Base-by-base conservation (phyloP, 1,140 invertebrate genomes). In the Glossosoma conforme region DNA sequence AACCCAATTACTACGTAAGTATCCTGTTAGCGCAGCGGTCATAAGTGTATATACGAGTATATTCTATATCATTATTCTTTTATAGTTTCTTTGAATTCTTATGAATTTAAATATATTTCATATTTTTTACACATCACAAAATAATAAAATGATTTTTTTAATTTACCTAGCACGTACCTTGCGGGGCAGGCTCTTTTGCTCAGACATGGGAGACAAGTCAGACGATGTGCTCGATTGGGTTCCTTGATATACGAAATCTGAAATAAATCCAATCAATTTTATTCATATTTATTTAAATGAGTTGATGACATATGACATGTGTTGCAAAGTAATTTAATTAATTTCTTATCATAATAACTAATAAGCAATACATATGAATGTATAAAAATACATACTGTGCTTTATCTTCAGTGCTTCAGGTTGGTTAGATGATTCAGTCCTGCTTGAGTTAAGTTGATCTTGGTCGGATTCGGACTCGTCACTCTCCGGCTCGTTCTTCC, bases 381-480 rank as follows among this genome's bases (percentile, higher is more conserved):
- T 30, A n/a, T 30, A 2, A 15, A 15, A 44, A 11, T 33, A 64
- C 78, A 70, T 72, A 84, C 82, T 84, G 65, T 84, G 81, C 69
- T 84, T 85, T 52, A 82, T 76, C 72, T 84, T 85, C 3, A 33
- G 3, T 60, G 78, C 76, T 63, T 87, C 84, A 56, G 85, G 72
- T 62, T 86, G 84, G 69, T 85, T 86, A 62, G 84, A 86, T 58
- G 83, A 85, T 65, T 86, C 84, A 32, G 83, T 85, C 62, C 84
- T 75, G 65, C 83, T 85, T 52, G 83, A 84, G 40, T 83, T 86
- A 56, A 85, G 63, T 60, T 84, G 83, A 60, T 87, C 85, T 49
- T 77, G 80, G 68, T 87, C 85, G 58, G 84, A 87, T 63, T 86
- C 84, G 60, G 83, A 85, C 58, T 86, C 84, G 65, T 86, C 84